phyloP scores from a whole-genome alignment of 2,797 vertebrate genomes.

The Lateolabrax maculatus region DNA sequence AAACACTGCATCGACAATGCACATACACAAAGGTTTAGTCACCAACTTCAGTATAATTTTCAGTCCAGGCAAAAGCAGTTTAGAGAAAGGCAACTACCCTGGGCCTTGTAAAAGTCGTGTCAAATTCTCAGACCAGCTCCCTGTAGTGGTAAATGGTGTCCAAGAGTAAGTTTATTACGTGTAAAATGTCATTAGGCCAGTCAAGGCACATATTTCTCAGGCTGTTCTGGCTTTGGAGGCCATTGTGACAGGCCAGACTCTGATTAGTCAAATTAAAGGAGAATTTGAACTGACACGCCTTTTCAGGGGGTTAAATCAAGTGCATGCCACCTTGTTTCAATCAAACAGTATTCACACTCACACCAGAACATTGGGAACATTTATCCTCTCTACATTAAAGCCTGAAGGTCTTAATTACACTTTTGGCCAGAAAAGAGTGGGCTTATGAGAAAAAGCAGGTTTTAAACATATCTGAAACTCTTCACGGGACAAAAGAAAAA shows the following conservation, averaged over 20 bases:
- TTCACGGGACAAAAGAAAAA: slow-evolving; percentile 12
- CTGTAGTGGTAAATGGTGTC: slow-evolving; percentile 72
- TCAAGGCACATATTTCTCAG: slow-evolving; percentile 73
- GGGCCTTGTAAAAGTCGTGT: slow-evolving; percentile 77
- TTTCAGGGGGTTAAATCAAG: slow-evolving; percentile 66
- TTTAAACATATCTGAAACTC: slow-evolving; percentile 14
- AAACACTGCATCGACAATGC: slow-evolving; percentile 10
- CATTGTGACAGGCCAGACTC: slow-evolving; percentile 65
- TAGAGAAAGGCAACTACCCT: slow-evolving; percentile 53
- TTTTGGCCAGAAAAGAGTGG: neutral
- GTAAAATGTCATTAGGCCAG: slow-evolving; percentile 80
- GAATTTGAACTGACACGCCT: slow-evolving; percentile 58
- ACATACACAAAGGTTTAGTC: slow-evolving; percentile 22
- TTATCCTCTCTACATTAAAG: slow-evolving; percentile 42
- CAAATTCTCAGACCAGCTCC: slow-evolving; percentile 69
- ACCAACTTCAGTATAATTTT: slow-evolving; percentile 26
- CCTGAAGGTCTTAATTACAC: slow-evolving; percentile 16
- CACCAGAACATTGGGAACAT: slow-evolving; percentile 51
- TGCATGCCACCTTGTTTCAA: slow-evolving; percentile 71
- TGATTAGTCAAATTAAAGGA: slow-evolving; percentile 72
- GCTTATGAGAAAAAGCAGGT: slow-evolving; percentile 16
- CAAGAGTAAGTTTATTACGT: slow-evolving; percentile 80
- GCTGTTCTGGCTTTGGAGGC: slow-evolving; percentile 56
- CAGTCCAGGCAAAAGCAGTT: slow-evolving; percentile 34
- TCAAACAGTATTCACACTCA: slow-evolving; percentile 57